A percentile compares a stretch with the other conserved stretches of the same genome.
Evolutionary conservation across 2,888 invertebrate genomes (phyloP).

Genomic region (Lasioglossum calceatum): DNA sequence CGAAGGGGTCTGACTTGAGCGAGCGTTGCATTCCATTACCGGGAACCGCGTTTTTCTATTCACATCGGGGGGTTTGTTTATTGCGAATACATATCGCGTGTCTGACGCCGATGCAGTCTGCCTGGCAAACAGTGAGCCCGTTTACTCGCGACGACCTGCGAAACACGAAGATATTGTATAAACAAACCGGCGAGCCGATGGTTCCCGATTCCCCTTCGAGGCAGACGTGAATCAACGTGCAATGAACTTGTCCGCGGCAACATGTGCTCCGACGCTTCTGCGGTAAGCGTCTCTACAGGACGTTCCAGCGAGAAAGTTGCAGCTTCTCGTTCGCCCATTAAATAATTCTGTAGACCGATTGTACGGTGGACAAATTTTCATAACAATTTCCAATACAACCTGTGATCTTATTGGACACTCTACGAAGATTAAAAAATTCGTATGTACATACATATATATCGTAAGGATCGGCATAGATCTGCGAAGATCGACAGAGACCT

Average conservation of each 20-base stretch:
- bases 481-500: background rate
- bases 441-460: too few species aligned
- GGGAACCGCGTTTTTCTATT: background rate
- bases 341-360: too few species aligned
- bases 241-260: slow-evolving; percentile 37
- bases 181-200: slow-evolving; percentile 63
- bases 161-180: slow-evolving; percentile 56
- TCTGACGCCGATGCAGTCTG: slow-evolving; percentile 10
- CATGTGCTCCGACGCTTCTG: slow-evolving; percentile 27
- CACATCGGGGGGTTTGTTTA: slow-evolving; percentile 31
- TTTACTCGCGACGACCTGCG: slow-evolving; percentile 38
- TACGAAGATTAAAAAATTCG: too few species aligned
- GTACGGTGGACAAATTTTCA: too few species aligned
- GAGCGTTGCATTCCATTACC: background rate
- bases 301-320: slow-evolving; percentile 13
- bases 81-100: slow-evolving; percentile 33
- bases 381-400: too few species aligned
- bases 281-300: slow-evolving; percentile 28
- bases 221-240: slow-evolving; percentile 75
- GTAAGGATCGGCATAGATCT: too few species aligned
- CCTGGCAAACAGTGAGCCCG: slow-evolving; percentile 21
- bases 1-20: background rate
- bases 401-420: too few species aligned
- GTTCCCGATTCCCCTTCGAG: slow-evolving; percentile 74
- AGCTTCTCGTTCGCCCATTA: background rate